Conservation (phyloP, 2,797 vertebrate genomes). For the Megalops cyprinoides region DNA sequence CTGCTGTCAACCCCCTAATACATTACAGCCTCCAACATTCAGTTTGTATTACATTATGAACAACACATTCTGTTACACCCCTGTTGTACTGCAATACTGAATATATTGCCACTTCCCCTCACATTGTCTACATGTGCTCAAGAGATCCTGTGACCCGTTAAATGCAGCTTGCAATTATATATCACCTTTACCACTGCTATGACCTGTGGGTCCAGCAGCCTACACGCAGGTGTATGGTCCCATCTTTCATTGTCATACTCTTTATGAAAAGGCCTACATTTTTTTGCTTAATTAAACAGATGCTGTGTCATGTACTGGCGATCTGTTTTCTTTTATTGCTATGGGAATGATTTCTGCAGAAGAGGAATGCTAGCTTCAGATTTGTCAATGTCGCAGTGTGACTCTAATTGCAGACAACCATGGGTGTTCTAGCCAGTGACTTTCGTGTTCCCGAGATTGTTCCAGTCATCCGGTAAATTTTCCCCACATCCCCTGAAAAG, state of each 20-base stretch:
- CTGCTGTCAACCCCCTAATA: not conserved
- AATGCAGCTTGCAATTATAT: not conserved
- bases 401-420: conserved; percentile 12
- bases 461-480: conserved; percentile 63
- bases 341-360: not conserved
- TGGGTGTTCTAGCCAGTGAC: conserved; percentile 43
- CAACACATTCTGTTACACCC: not conserved
- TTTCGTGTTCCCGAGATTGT: conserved; percentile 64
- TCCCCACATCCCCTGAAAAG: conserved; percentile 67
- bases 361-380: not conserved
- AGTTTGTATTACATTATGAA: not conserved
- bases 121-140: not conserved
- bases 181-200: not conserved
- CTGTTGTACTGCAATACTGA: too few species aligned
- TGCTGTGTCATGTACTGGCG: too few species aligned
- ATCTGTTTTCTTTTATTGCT: conserved; percentile 5
- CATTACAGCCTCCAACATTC: not conserved
- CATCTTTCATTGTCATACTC: too few species aligned
- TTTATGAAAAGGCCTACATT: conserved; percentile 1
- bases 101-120: too few species aligned
- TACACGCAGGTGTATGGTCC: too few species aligned
- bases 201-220: not conserved
- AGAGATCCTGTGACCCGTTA: not conserved
- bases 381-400: not conserved
- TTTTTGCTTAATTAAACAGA: not conserved